These are phyloP conservation scores for Vanessa tameamea DNA, from an alignment of 1,140 invertebrate genomes.

Conservation along the genomic window DNA sequence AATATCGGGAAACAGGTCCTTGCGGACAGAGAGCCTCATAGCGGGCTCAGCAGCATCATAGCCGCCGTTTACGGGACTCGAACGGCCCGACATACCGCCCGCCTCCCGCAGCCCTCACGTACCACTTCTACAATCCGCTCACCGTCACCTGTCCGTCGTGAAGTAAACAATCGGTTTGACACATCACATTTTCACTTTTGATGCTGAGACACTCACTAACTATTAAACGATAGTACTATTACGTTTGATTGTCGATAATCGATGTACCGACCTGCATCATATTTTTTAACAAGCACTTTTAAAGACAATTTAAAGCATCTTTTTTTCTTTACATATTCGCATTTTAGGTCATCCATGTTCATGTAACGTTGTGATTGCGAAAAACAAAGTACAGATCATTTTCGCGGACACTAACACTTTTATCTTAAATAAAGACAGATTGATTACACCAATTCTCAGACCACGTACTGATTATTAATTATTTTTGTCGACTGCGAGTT, in stretches of 20 bases:
- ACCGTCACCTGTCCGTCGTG: conserved; percentile 78
- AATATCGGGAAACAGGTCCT: conserved; percentile 73
- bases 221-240: conserved; percentile 59
- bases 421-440: conserved; percentile 61
- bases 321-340: conserved; percentile 80
- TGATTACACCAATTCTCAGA: conserved; percentile 59
- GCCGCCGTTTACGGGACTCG: conserved; percentile 74
- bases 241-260: conserved; percentile 64
- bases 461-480: conserved; percentile 72
- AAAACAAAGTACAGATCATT: conserved; percentile 80
- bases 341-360: conserved; percentile 82
- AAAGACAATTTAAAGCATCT: conserved; percentile 74
- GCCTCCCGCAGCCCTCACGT: conserved; percentile 72
- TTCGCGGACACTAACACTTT: conserved; percentile 74
- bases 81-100: conserved; percentile 75
- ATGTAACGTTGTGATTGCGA: conserved; percentile 81
- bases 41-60: conserved; percentile 69
- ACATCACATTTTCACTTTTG: conserved; percentile 82
- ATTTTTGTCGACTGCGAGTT: conserved; percentile 77
- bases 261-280: conserved; percentile 67
- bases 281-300: conserved; percentile 68
- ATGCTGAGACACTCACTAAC: conserved; percentile 67
- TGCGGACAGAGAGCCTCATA: conserved; percentile 72
- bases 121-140: conserved; percentile 77
- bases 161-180: conserved; percentile 81